Conservation (phyloP, 2,113 vertebrate species). For the Grus americana region DNA sequence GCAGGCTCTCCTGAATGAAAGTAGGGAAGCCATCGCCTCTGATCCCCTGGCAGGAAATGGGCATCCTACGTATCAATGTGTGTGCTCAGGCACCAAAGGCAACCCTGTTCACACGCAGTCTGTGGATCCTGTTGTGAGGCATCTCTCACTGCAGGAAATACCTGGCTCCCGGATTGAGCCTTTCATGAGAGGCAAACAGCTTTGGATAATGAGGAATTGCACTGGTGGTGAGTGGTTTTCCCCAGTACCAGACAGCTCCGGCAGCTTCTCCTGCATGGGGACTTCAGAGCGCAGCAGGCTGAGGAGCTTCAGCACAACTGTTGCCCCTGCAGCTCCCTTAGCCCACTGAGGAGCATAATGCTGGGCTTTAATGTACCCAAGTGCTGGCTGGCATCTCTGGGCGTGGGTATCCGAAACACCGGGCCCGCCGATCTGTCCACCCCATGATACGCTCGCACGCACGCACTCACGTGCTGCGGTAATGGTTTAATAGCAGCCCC, state of each 20-base stretch:
- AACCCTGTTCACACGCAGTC: accelerated
- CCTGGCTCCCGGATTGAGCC: background rate
- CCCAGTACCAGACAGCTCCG: background rate
- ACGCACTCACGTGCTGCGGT: conserved; percentile 1
- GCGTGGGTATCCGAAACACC: accelerated
- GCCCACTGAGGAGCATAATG: accelerated
- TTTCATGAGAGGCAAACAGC: background rate
- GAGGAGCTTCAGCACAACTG: background rate
- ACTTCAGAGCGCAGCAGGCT: background rate
- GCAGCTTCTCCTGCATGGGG: background rate
- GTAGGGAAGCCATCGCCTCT: background rate
- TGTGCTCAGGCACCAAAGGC: background rate
- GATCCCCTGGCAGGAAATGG: background rate
- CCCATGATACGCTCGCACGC: background rate
- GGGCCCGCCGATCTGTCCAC: background rate
- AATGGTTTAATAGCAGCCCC: conserved; percentile 48
- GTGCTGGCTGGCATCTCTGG: background rate
- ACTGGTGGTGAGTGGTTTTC: background rate
- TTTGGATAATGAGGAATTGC: background rate
- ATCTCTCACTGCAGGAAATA: background rate
- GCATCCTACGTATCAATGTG: accelerated
- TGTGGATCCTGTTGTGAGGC: background rate
- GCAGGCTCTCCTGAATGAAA: background rate
- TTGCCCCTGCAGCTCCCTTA: background rate
- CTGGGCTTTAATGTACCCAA: background rate